Evolutionary conservation across 2,797 vertebrate species (phyloP), one percentile per base, ranked within the genome.

Genomic region (Phoeniculus purpureus): DNA sequence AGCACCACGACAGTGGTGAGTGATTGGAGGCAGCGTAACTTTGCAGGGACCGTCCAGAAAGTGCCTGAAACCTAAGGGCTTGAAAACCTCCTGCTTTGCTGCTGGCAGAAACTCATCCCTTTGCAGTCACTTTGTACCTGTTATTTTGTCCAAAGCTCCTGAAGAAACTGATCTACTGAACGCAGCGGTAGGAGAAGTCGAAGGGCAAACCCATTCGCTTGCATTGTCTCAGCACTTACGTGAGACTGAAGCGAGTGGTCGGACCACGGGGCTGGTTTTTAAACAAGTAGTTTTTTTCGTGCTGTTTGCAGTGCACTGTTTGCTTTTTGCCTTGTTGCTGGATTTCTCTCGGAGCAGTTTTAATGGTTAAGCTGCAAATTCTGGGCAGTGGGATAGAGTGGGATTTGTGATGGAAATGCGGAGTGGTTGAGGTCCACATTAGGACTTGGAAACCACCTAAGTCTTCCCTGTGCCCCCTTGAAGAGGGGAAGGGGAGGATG

Each of bases 291-390:
- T 29, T 23, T 20, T 50, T 23, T 56, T n/a, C 21, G 10, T 34
- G 21, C 23, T 37, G 58, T 76, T 26, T 4, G 14, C 65, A 12
- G 15, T 48, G 26, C 43, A 64, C 15, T n/a, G n/a, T 61, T 93
- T 78, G 32, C 60, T 70, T 85, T 87, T 85, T 83, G 55, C 14
- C 59, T 90, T 40, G 29, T 68, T 85, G 60, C 25, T 23, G 40
- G 40, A 15, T 89, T 81, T 18, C 11, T 71, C 92, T 74, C n/a
- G 47, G 81, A 85, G 26, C n/a, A 25, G 26, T 54, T n/a, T n/a
- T n/a, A n/a, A n/a, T n/a, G n/a, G n/a, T n/a, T n/a, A n/a, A n/a
- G 31, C 10, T 1, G 21, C 9, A 70, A 48, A 14, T 29, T 54
- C 1, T 0, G 7, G 16, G 21, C 8, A 48, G 47, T 8, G 7